Percentiles rank a stretch among this genome's conserved stretches.
Evolutionary conservation across 2,888 invertebrate species (phyloP).

Genomic region (Agriopis marginaria): DNA sequence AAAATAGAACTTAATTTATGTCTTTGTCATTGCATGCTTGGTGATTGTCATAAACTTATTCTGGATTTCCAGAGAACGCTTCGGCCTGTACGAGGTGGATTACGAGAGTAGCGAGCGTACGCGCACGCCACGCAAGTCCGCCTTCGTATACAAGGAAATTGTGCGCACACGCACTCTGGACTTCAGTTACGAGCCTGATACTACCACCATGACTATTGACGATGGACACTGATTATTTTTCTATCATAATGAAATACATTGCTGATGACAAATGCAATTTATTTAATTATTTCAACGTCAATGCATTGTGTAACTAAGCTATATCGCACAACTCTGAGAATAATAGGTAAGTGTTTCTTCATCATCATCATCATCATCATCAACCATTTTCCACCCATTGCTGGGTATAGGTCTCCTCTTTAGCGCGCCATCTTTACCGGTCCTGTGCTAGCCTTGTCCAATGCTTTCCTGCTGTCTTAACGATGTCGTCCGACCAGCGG

Average conservation of each 20-base stretch:
- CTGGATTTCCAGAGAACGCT: conserved; percentile 50
- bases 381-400: too few relatives aligned
- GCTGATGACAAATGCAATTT: not conserved
- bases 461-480: too few relatives aligned
- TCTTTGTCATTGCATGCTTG: too few relatives aligned
- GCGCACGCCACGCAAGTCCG: conserved; percentile 62
- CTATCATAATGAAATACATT: not conserved
- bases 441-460: too few relatives aligned
- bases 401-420: too few relatives aligned
- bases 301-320: not conserved
- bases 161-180: conserved; percentile 53
- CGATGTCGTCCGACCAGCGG: too few relatives aligned
- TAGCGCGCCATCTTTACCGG: too few relatives aligned
- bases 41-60: not conserved
- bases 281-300: not conserved
- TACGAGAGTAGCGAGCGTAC: conserved; percentile 54
- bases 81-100: conserved; percentile 64
- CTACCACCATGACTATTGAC: conserved; percentile 55
- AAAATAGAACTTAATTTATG: too few relatives aligned
- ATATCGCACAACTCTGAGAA: too few relatives aligned
- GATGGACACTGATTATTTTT: conserved; percentile 49
- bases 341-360: too few relatives aligned
- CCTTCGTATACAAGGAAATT: conserved; percentile 61
- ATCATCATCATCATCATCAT: too few relatives aligned
- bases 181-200: conserved; percentile 52